These are phyloP conservation scores for Ostrea edulis DNA, from an alignment of 1,140 invertebrate species.

Conservation along the genomic window DNA sequence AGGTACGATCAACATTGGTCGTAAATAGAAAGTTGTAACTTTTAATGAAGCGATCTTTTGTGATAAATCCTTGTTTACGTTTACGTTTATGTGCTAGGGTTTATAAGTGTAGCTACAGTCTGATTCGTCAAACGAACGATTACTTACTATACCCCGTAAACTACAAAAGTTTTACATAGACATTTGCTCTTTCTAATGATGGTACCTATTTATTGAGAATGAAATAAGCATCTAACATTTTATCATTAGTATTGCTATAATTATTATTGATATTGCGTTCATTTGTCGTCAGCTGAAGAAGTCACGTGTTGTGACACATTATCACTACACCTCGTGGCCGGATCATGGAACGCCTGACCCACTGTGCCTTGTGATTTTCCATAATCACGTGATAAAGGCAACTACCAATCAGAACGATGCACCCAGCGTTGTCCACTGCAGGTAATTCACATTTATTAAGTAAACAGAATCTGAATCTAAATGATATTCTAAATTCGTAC, in stretches of 20 bases:
- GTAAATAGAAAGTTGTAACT: no score
- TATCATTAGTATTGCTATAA: no score
- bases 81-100: no score
- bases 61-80: no score
- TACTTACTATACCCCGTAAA: background rate
- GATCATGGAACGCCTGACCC: constrained; percentile 51
- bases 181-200: background rate
- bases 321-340: constrained; percentile 48
- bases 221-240: no score
- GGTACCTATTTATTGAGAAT: background rate
- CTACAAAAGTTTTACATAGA: no score
- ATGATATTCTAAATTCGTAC: no score
- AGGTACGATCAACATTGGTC: no score
- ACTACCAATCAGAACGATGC: background rate
- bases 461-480: background rate
- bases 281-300: background rate
- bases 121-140: no score
- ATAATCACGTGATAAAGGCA: background rate
- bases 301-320: constrained; percentile 29
- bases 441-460: background rate
- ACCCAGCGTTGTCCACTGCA: constrained; percentile 47
- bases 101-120: no score
- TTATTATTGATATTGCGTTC: background rate
- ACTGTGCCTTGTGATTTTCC: constrained; percentile 31
- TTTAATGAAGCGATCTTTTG: no score